These are phyloP conservation scores for Osedax fenrisi DNA, from an alignment of 2,888 invertebrate species.

Conservation along the genomic window DNA sequence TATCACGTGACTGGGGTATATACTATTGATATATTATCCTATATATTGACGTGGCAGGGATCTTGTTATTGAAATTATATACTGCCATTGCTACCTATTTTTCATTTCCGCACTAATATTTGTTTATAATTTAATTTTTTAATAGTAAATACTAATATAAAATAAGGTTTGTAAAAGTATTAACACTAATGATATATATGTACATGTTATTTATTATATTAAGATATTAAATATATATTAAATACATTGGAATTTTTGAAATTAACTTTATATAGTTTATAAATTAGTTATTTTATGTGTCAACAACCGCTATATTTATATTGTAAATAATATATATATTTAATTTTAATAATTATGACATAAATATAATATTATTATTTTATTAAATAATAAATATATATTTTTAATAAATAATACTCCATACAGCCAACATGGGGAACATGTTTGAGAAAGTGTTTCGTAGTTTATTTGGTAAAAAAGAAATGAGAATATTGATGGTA, in stretches of 20 bases:
- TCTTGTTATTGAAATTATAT: background rate
- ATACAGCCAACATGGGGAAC: constrained; percentile 71
- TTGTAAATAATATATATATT: background rate
- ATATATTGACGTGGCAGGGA: background rate
- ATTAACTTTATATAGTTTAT: background rate
- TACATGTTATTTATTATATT: background rate
- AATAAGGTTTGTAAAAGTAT: background rate
- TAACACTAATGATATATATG: background rate
- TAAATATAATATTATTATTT: background rate
- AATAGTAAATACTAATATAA: background rate
- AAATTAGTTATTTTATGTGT: background rate
- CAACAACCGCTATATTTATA: background rate
- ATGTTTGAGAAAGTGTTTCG: constrained; percentile 92
- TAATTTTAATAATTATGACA: background rate
- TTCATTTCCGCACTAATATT: background rate
- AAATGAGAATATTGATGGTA: constrained; percentile 99
- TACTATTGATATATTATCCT: background rate
- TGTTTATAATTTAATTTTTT: background rate
- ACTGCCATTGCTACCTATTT: background rate
- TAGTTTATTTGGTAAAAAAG: constrained; percentile 98
- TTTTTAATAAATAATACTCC: too few relatives aligned
- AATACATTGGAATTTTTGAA: background rate
- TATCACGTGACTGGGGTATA: background rate
- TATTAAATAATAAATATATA: too few relatives aligned
- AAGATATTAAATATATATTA: background rate